These are phyloP conservation scores for Aphrophora alni DNA, from an alignment of 2,888 invertebrate species.

Conservation along the genomic window DNA sequence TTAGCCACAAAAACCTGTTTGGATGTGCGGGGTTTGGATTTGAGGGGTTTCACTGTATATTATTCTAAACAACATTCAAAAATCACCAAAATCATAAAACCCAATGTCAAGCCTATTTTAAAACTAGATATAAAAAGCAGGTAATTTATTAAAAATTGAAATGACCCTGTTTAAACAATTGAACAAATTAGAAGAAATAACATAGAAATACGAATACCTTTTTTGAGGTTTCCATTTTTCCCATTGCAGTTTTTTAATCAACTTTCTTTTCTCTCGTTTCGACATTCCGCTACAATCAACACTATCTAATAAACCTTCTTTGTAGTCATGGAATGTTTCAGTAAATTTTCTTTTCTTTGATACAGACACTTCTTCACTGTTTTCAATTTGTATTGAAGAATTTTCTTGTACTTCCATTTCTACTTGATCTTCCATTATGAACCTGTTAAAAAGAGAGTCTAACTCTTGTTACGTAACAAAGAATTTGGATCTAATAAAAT, in stretches of 20 bases:
- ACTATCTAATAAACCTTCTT: background rate
- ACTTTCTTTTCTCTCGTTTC: conserved; percentile 72
- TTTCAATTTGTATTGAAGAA: background rate
- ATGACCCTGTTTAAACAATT: no score
- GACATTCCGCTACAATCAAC: conserved; percentile 32
- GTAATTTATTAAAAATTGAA: no score
- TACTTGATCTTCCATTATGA: background rate
- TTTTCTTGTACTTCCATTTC: background rate
- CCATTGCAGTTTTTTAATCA: conserved; percentile 76
- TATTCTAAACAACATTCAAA: no score
- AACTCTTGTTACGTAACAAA: no score
- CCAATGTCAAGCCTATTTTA: no score
- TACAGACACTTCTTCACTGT: background rate
- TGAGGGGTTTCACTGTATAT: no score
- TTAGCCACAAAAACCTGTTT: no score
- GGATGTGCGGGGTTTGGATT: no score
- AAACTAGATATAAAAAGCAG: no score
- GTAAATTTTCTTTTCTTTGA: background rate
- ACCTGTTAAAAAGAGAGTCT: background rate
- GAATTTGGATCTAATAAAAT: no score
- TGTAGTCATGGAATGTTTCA: background rate
- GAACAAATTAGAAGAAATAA: no score
- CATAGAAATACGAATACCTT: conserved; percentile 59
- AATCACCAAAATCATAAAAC: no score
- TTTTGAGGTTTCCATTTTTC: conserved; percentile 72